Evolutionary conservation across 2,797 vertebrate species (phyloP).

Genomic region (Bradypodion ventrale): DNA sequence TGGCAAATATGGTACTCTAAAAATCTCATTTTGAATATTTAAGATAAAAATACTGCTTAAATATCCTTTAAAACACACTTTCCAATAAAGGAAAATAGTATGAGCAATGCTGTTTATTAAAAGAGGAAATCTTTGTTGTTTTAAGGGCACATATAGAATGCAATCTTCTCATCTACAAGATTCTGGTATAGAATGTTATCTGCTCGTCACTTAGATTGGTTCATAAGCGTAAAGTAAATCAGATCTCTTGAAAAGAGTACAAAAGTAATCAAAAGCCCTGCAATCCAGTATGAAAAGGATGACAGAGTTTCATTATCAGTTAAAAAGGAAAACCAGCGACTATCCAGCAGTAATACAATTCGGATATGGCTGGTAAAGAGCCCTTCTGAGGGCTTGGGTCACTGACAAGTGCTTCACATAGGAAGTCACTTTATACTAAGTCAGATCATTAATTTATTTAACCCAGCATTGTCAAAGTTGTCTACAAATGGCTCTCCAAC

Average conservation of each 20-base stretch:
- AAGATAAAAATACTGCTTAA: not conserved
- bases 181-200: not conserved
- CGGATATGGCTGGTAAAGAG: not conserved
- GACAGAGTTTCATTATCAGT: not conserved
- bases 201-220: not conserved
- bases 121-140: not conserved
- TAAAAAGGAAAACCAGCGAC: not conserved
- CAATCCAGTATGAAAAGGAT: not conserved
- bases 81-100: conserved; percentile 9
- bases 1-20: too few species aligned
- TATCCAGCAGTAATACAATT: not conserved
- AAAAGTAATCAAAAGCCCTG: not conserved
- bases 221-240: not conserved
- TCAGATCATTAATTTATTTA: too few species aligned
- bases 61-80: not conserved
- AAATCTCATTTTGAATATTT: not conserved
- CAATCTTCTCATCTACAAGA: not conserved
- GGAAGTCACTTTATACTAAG: not conserved
- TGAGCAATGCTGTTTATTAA: not conserved
- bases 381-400: not conserved
- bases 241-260: not conserved
- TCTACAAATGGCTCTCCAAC: not conserved
- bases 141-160: not conserved
- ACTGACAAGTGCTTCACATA: not conserved
- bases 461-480: not conserved